A percentile compares a stretch with the other conserved stretches of the same genome.
These are phyloP conservation scores for Amiota mariae DNA, from an alignment of 2,888 invertebrate genomes.

Conservation along the genomic window DNA sequence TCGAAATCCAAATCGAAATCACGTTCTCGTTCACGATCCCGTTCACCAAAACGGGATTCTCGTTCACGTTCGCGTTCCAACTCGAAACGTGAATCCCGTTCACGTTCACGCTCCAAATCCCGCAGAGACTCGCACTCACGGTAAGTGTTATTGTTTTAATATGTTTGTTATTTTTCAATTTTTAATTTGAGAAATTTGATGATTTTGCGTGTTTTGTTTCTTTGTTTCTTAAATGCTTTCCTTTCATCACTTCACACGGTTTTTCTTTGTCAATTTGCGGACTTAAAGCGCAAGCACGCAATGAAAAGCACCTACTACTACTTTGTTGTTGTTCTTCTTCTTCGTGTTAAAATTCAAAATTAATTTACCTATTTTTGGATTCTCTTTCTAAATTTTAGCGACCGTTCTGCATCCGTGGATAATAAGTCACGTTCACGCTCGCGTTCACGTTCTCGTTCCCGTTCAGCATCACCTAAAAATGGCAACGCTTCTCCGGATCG, in stretches of 20 bases:
- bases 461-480: conserved; percentile 75
- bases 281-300: conserved; percentile 37
- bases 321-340: conserved; percentile 9
- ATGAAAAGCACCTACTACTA: conserved; percentile 49
- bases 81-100: conserved; percentile 73
- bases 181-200: conserved; percentile 36
- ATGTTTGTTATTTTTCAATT: conserved; percentile 29
- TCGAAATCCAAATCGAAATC: conserved; percentile 81
- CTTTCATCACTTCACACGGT: neutral
- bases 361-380: neutral
- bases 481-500: conserved; percentile 75
- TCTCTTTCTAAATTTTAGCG: conserved; percentile 72
- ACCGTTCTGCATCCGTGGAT: conserved; percentile 81
- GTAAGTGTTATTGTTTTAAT: conserved; percentile 55
- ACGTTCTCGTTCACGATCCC: conserved; percentile 76
- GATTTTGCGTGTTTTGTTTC: conserved; percentile 49
- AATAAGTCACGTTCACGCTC: conserved; percentile 78
- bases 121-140: conserved; percentile 76
- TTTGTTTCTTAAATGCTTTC: conserved; percentile 43
- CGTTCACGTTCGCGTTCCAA: conserved; percentile 72
- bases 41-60: conserved; percentile 74
- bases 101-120: conserved; percentile 74
- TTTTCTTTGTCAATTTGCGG: conserved; percentile 16
- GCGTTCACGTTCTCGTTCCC: conserved; percentile 75
- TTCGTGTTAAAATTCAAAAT: conserved; percentile 29